These are phyloP conservation scores for Magallana nippona DNA, from an alignment of 2,888 invertebrate species.

Conservation along the genomic window DNA sequence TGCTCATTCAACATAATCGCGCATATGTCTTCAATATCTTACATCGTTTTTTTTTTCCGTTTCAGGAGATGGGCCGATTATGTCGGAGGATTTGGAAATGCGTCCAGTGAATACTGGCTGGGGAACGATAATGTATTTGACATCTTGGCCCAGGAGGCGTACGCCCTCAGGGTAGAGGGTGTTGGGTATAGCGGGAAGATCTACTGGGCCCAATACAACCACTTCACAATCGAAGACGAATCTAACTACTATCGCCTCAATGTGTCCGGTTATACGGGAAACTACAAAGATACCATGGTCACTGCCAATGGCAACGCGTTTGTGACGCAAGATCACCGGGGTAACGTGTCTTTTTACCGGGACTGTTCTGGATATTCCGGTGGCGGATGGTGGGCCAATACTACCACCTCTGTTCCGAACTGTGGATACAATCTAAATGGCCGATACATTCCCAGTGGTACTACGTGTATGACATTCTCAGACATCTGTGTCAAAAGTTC, in stretches of 20 bases:
- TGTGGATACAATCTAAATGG: constrained; percentile 30
- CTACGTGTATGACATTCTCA: constrained; percentile 11
- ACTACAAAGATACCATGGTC: not conserved
- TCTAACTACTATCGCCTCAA: not conserved
- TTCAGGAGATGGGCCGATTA: constrained; percentile 28
- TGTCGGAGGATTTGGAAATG: constrained; percentile 29
- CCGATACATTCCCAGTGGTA: not conserved
- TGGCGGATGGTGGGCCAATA: constrained; percentile 28
- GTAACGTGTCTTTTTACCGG: not conserved
- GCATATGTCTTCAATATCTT: not conserved
- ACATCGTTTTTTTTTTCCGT: not conserved
- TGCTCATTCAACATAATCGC: not conserved
- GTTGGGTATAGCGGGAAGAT: not conserved
- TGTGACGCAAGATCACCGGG: not conserved
- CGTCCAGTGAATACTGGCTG: constrained; percentile 23
- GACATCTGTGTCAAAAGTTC: constrained; percentile 28
- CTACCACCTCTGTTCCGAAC: not conserved
- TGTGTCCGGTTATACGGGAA: constrained; percentile 19
- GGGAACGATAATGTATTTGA: constrained; percentile 24
- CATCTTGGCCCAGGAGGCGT: not conserved
- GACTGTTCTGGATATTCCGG: not conserved
- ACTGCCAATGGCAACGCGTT: constrained; percentile 33
- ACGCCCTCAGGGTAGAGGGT: constrained; percentile 12
- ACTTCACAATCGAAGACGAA: constrained; percentile 10
- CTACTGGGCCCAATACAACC: constrained; percentile 27